Evolutionary conservation across 2,113 vertebrate genomes (phyloP).

Genomic region (Smithornis capensis): DNA sequence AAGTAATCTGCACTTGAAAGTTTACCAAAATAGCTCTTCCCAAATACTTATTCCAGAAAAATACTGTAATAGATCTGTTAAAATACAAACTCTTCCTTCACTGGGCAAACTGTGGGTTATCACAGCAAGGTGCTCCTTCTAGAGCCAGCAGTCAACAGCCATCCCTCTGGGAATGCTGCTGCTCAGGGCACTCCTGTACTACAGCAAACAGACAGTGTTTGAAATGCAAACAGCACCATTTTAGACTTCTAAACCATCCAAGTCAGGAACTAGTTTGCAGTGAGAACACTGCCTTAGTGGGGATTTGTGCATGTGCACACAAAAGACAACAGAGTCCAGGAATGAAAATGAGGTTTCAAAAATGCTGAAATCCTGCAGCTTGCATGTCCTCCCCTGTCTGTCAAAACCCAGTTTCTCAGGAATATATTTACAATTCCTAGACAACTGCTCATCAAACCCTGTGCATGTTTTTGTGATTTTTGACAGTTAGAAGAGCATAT

Average conservation of each 20-base stretch:
- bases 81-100: not conserved
- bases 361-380: conserved; percentile 48
- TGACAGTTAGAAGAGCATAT: conserved; percentile 61
- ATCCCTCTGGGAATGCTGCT: fast-evolving
- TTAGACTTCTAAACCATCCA: not conserved
- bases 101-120: not conserved
- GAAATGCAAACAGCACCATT: not conserved
- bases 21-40: not conserved
- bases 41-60: not conserved
- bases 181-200: not conserved
- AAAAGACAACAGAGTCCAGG: conserved; percentile 40
- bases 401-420: conserved; percentile 34
- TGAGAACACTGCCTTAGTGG: not conserved
- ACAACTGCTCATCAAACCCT: conserved; percentile 54
- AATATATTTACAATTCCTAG: conserved; percentile 62
- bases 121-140: not conserved
- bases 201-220: not conserved
- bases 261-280: not conserved
- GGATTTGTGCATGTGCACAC: not conserved
- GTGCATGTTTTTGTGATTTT: conserved; percentile 5
- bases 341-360: conserved; percentile 60
- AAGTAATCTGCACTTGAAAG: not conserved
- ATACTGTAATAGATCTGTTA: not conserved
- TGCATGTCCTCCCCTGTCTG: conserved; percentile 45
- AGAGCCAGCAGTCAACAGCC: not conserved